Evolutionary conservation across 1,140 invertebrate genomes (phyloP).

Genomic region (Amyelois transitella): DNA sequence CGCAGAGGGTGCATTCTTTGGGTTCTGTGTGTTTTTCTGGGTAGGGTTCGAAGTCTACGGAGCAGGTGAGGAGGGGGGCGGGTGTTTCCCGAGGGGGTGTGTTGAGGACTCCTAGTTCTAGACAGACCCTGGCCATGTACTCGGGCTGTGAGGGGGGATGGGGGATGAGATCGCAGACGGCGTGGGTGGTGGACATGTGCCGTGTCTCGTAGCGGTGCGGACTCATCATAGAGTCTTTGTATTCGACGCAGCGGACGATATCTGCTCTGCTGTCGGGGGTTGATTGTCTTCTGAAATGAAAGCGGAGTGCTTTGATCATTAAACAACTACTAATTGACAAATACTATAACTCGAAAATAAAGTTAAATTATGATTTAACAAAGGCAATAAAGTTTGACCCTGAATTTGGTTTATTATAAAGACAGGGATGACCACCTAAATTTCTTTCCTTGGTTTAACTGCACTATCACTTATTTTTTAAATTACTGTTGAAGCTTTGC

Average conservation of each 20-base stretch:
- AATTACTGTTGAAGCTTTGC: too few species aligned
- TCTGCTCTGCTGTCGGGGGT: slow-evolving; percentile 64
- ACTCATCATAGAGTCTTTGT: slow-evolving; percentile 48
- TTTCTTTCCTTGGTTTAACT: too few species aligned
- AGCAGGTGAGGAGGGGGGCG: slow-evolving; percentile 50
- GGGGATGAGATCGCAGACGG: slow-evolving; percentile 67
- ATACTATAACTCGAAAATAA: too few species aligned
- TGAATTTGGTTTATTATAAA: too few species aligned
- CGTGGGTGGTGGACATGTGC: slow-evolving; percentile 40
- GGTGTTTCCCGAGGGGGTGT: slow-evolving; percentile 35
- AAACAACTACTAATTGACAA: too few species aligned
- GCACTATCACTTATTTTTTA: too few species aligned
- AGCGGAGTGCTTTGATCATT: neutral
- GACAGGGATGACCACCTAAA: too few species aligned
- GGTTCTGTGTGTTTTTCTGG: slow-evolving; percentile 43
- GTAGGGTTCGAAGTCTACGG: slow-evolving; percentile 60
- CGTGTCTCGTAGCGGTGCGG: slow-evolving; percentile 36
- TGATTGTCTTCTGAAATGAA: slow-evolving; percentile 44
- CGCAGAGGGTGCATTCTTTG: slow-evolving; percentile 61
- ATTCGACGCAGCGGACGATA: slow-evolving; percentile 68
- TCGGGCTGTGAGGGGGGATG: slow-evolving; percentile 38
- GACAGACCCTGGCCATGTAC: slow-evolving; percentile 57
- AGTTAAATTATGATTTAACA: neutral
- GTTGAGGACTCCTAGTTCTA: slow-evolving; percentile 57
- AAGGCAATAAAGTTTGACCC: too few species aligned